Evolutionary conservation across 2,888 invertebrate genomes (phyloP), one percentile per base, ranked within the genome.

Genomic region (Oligia fasciuncula): DNA sequence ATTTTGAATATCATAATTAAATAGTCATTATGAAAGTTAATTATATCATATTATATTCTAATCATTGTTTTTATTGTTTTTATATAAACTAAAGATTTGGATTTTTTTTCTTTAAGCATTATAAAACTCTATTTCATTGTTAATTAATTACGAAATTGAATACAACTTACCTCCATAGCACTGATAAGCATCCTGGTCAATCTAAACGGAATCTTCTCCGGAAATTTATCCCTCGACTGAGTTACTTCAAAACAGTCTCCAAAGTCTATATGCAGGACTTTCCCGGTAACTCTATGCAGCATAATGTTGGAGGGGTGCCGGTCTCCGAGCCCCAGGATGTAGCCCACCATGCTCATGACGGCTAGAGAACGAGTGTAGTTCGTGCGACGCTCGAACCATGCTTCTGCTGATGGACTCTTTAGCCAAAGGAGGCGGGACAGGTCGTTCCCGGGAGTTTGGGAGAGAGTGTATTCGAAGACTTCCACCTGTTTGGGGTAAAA

Each of bases 191-290:
- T 99, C 85, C 99, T 97, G 0, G 99, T 99, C 82, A 99, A 96
- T 43, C 99, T 97, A 97, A 99, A 99, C 0, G 99, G 99, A 89
- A 99, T 99, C 95, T 99, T 99, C 95, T 99, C 99, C 0, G 99
- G 99, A 94, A 99, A 99, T 94, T 99, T 99, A 91, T 99, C 99
- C 66, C 99, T 97, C 0, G 99, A 99, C 98, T 99, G 99, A 9
- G 99, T 99, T 69, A 99, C 99, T 96, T 99, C 99, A 94, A 99
- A 99, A 93, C 99, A 99, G 95, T 99, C 99, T 0, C 99, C 99
- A 94, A 99, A 99, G 96, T 99, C 99, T 83, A 99, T 99, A 94
- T 99, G 99, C 76, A 99, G 97, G 87, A 99, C 99, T 96, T 99
- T 99, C 0, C 99, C 99, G 90, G 99, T 99, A 91, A 99, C 97